phyloP scores from a whole-genome alignment of 2,113 vertebrate species.

The Peromyscus leucopus region DNA sequence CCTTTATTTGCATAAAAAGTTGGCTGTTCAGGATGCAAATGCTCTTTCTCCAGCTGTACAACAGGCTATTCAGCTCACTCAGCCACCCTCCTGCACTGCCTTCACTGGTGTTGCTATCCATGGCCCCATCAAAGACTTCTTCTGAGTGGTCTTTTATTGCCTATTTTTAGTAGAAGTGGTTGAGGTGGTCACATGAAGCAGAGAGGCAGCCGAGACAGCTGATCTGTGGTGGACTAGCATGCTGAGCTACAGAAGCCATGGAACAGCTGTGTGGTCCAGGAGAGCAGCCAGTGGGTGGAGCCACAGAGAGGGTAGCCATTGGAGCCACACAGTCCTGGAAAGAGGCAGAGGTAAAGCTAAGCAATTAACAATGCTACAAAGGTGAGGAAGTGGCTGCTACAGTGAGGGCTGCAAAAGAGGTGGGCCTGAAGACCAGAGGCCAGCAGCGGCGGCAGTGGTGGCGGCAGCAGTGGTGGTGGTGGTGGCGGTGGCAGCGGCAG shows the following conservation, averaged over 20 bases:
- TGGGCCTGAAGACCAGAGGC: neutral
- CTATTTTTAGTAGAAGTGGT: neutral
- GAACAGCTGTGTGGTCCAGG: neutral
- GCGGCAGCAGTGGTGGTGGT: no score
- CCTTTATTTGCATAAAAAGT: neutral
- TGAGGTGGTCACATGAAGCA: neutral
- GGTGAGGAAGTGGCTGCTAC: neutral
- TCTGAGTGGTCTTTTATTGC: neutral
- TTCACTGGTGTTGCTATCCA: neutral
- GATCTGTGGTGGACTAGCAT: neutral
- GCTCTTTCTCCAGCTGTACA: neutral
- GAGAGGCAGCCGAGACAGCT: neutral
- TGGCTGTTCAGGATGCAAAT: neutral
- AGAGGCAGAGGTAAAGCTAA: neutral
- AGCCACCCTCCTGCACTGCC: neutral
- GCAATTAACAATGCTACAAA: neutral
- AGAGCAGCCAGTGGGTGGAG: neutral
- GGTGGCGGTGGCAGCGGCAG: neutral
- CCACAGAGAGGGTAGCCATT: neutral
- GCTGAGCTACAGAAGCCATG: neutral
- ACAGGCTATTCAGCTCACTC: neutral
- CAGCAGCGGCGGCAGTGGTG: neutral
- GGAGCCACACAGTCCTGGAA: neutral
- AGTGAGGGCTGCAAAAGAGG: neutral
- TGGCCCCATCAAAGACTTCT: neutral